Conservation (phyloP, 2,888 invertebrate species). For the Caenorhabditis panamensis region DNA sequence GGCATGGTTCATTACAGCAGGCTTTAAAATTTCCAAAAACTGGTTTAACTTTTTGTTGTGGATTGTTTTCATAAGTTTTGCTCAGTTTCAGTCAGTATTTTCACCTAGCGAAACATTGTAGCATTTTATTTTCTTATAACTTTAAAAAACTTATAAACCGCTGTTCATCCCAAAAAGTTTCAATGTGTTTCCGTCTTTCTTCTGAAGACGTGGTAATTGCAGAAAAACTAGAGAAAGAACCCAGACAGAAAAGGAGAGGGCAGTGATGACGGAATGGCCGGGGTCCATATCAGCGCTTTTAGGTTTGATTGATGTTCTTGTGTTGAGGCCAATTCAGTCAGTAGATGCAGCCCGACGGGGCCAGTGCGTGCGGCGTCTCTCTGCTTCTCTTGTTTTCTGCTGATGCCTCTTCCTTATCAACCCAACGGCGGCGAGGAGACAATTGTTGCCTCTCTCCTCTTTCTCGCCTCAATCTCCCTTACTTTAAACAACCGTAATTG, state of each 20-base stretch:
- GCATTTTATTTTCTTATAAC: too few species aligned
- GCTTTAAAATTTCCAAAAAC: too few species aligned
- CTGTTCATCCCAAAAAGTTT: too few species aligned
- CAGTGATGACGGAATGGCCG: slow-evolving; percentile 30
- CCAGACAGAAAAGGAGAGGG: background rate
- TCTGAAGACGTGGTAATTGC: slow-evolving; percentile 11
- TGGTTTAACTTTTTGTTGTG: too few species aligned
- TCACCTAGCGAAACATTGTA: too few species aligned
- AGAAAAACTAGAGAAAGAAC: background rate
- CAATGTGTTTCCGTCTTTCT: background rate
- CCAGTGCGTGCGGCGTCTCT: background rate
- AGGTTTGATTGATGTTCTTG: slow-evolving; percentile 51
- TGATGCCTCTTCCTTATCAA: background rate
- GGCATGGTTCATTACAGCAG: too few species aligned
- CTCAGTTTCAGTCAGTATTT: too few species aligned
- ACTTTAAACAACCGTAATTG: slow-evolving; percentile 62
- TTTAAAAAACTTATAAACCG: too few species aligned
- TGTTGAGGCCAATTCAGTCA: slow-evolving; percentile 5
- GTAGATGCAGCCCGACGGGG: background rate
- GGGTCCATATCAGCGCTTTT: slow-evolving; percentile 8
- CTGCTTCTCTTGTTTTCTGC: background rate
- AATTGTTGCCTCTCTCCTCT: slow-evolving; percentile 36
- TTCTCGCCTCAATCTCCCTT: slow-evolving; percentile 18
- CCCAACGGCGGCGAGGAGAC: background rate
- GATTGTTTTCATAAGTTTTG: too few species aligned